Evolutionary conservation across 1,140 invertebrate genomes (phyloP).

Genomic region (Pteromalus puparum): DNA sequence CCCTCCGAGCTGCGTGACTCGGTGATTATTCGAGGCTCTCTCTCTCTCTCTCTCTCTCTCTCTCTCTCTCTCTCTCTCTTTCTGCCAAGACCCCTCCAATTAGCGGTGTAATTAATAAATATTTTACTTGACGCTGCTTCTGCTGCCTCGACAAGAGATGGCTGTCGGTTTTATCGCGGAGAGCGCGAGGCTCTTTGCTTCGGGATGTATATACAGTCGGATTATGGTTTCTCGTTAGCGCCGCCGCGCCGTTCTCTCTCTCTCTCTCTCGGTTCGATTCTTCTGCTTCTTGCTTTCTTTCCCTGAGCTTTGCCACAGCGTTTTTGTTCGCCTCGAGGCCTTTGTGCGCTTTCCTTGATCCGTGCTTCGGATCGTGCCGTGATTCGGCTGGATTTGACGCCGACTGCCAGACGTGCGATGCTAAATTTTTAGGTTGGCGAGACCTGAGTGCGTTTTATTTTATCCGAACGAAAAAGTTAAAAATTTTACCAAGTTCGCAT

Average conservation of each 20-base stretch:
- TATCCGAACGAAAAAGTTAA: no score
- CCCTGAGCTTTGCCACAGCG: not conserved
- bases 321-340: conserved; percentile 23
- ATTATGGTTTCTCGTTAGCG: conserved; percentile 46
- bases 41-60: not conserved
- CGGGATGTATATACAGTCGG: not conserved
- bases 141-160: not conserved
- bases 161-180: conserved; percentile 12
- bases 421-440: not conserved
- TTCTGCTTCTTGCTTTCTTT: conserved; percentile 3
- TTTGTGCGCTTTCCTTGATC: conserved; percentile 15
- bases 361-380: not conserved
- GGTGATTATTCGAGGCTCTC: conserved; percentile 22
- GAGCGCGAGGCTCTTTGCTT: not conserved
- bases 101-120: conserved; percentile 63
- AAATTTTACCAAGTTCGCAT: no score
- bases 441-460: not conserved
- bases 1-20: not conserved
- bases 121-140: conserved; percentile 52
- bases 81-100: conserved; percentile 55
- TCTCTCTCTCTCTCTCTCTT: not conserved
- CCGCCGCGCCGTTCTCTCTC: not conserved
- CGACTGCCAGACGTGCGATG: not conserved
- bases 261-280: conserved; percentile 10
- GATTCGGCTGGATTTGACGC: not conserved